A percentile compares a stretch with the other conserved stretches of the same genome.
These are phyloP conservation scores for Daubentonia madagascariensis DNA, from an alignment of 2,113 vertebrate species.

Conservation along the genomic window DNA sequence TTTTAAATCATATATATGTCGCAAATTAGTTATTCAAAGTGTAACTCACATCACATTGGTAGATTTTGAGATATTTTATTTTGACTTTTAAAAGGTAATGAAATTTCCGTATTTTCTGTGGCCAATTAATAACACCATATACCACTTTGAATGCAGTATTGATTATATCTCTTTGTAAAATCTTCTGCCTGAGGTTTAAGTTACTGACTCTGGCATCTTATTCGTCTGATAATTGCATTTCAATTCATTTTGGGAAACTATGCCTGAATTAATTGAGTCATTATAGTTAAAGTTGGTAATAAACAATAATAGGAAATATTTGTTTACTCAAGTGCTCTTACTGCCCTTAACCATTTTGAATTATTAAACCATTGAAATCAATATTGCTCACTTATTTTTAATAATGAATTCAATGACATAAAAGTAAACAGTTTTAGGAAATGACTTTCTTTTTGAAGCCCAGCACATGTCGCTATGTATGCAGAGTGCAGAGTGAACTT, in stretches of 20 bases:
- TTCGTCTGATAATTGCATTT: conserved; percentile 40
- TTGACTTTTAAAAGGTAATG: conserved; percentile 31
- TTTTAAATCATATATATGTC: background rate
- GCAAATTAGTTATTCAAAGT: background rate
- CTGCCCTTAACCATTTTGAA: conserved; percentile 72
- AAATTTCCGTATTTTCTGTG: conserved; percentile 17
- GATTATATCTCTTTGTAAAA: conserved; percentile 54
- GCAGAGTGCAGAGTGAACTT: conserved; percentile 45
- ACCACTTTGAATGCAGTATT: conserved; percentile 41
- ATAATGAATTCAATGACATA: conserved; percentile 73
- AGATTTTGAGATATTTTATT: conserved; percentile 33
- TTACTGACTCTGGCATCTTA: background rate
- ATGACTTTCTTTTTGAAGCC: conserved; percentile 61
- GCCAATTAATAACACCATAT: background rate
- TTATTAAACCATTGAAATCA: conserved; percentile 78
- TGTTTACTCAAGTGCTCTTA: conserved; percentile 52
- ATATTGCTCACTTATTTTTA: conserved; percentile 79
- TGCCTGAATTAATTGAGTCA: conserved; percentile 61
- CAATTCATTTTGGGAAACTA: conserved; percentile 49
- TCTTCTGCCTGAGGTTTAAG: conserved; percentile 23
- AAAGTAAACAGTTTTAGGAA: conserved; percentile 62
- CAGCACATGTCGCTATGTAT: conserved; percentile 11
- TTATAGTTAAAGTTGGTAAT: conserved; percentile 61
- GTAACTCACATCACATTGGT: background rate
- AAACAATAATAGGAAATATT: conserved; percentile 72